These are phyloP conservation scores for Dioctria rufipes DNA, from an alignment of 2,888 invertebrate genomes.

Conservation along the genomic window DNA sequence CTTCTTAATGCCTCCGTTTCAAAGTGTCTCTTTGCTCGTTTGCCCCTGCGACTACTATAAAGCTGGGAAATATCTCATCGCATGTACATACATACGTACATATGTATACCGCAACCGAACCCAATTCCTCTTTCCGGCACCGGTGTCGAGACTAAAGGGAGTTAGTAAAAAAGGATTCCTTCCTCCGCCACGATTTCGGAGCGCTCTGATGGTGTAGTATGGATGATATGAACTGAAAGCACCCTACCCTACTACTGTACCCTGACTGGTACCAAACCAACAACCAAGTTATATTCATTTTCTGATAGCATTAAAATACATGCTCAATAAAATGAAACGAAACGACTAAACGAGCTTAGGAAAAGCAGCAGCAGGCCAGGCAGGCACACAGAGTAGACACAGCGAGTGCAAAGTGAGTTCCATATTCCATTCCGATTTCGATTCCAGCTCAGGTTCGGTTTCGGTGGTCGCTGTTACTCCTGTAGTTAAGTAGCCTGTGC, in stretches of 20 bases:
- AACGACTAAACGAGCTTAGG: constrained; percentile 43
- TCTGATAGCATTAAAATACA: constrained; percentile 52
- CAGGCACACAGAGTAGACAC: not conserved
- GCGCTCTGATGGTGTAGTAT: no score
- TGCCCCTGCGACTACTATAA: constrained; percentile 33
- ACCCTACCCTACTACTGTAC: constrained; percentile 18
- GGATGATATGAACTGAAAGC: not conserved
- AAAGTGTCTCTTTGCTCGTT: constrained; percentile 51
- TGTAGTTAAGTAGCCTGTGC: not conserved
- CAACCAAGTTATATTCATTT: constrained; percentile 48
- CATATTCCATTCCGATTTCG: not conserved
- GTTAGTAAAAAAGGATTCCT: no score
- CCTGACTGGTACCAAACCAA: constrained; percentile 1
- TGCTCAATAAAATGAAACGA: constrained; percentile 49
- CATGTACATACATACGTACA: not conserved
- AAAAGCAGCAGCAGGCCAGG: not conserved
- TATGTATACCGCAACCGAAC: not conserved
- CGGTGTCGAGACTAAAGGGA: no score
- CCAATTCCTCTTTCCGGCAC: not conserved
- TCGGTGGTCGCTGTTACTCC: constrained; percentile 1
- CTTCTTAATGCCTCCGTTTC: constrained; percentile 45
- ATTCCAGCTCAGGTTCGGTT: not conserved
- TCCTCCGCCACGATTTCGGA: no score
- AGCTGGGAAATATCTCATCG: constrained; percentile 43
- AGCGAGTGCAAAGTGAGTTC: constrained; percentile 3